Evolutionary conservation across 2,113 vertebrate species (phyloP).

Genomic region (Hucho hucho): DNA sequence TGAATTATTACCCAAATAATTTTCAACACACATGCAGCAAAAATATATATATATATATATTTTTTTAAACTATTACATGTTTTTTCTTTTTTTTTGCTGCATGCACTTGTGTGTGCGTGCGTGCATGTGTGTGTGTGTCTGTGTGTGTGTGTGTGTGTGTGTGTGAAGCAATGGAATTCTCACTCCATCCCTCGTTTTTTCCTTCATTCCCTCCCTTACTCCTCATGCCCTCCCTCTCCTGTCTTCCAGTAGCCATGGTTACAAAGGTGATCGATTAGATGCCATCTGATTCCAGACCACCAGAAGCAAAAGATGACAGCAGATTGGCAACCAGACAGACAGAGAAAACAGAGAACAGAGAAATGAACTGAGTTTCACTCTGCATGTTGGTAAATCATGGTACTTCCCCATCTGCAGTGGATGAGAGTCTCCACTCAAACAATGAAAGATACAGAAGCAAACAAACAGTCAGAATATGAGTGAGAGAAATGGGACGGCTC

Average conservation of each 20-base stretch:
- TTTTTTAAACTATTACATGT: background rate
- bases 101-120: too few species aligned
- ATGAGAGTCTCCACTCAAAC: background rate
- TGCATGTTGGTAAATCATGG: too few species aligned
- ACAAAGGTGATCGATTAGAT: constrained; percentile 87
- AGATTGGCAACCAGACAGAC: constrained; percentile 83
- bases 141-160: background rate
- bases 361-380: background rate
- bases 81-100: too few species aligned
- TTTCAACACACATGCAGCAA: background rate
- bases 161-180: background rate
- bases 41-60: too few species aligned
- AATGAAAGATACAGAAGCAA: background rate
- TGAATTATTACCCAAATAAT: background rate
- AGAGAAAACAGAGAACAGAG: constrained; percentile 44
- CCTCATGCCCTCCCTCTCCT: background rate
- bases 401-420: background rate
- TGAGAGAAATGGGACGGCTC: background rate
- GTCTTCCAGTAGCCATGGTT: constrained; percentile 77
- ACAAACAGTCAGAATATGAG: background rate
- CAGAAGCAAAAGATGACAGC: constrained; percentile 80
- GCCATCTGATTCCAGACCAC: constrained; percentile 87
- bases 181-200: constrained; percentile 4
- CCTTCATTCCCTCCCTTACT: background rate
- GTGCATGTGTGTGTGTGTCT: too few species aligned